These are phyloP conservation scores for Muricea muricata DNA, from an alignment of 92 coral and sea anemone species.

Conservation along the genomic window DNA sequence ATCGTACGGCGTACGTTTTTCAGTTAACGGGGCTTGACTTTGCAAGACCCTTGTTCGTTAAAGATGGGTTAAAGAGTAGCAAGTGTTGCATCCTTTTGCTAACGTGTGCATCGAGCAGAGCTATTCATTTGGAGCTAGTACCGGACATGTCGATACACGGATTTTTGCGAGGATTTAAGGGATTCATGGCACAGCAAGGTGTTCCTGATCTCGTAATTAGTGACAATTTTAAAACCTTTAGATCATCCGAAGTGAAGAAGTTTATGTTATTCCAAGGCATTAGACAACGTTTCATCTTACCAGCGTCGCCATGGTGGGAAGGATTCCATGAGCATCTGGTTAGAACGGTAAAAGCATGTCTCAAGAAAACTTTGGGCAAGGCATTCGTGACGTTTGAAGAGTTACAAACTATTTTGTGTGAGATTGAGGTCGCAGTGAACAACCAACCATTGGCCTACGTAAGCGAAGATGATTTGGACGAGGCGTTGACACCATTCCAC, in stretches of 20 bases:
- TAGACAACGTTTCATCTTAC: conserved; percentile 22
- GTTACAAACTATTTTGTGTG: conserved; percentile 31
- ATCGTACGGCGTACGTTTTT: not conserved
- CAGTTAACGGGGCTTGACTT: not conserved
- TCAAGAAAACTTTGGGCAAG: conserved; percentile 45
- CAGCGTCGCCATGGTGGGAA: conserved; percentile 53
- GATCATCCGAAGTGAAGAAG: conserved; percentile 14
- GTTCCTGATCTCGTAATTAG: conserved; percentile 3
- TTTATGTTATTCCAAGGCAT: conserved; percentile 43
- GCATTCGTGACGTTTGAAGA: conserved; percentile 36
- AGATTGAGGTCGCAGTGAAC: conserved; percentile 38
- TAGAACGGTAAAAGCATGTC: conserved; percentile 40
- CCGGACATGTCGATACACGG: not conserved
- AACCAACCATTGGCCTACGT: conserved; percentile 34
- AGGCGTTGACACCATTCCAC: conserved; percentile 31
- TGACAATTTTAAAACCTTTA: conserved; percentile 46
- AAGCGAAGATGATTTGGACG: conserved; percentile 36
- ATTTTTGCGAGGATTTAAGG: conserved; percentile 36
- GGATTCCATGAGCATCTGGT: conserved; percentile 55
- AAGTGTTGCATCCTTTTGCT: not conserved
- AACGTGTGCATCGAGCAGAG: not conserved
- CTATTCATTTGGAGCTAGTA: not conserved
- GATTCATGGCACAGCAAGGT: conserved; percentile 36
- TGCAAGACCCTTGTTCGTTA: not conserved
- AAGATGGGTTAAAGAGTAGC: not conserved